Evolutionary conservation across 1,140 invertebrate genomes (phyloP).

Genomic region (Brachionus sp.): DNA sequence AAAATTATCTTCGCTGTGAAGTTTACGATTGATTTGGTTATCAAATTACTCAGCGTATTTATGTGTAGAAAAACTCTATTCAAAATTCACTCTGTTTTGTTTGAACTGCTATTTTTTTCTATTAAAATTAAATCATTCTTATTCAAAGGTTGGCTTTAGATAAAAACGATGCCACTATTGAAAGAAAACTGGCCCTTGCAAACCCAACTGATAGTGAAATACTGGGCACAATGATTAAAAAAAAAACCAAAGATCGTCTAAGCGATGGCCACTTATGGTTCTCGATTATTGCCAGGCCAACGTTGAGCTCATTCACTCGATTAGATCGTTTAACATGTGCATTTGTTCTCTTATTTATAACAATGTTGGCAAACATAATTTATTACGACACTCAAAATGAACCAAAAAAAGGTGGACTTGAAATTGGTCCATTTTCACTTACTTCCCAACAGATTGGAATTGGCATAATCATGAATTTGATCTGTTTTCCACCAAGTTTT

Average conservation of each 20-base stretch:
- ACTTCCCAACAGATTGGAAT: slow-evolving; percentile 57
- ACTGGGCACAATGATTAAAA: background rate
- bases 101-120: background rate
- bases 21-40: too few species aligned
- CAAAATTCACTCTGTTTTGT: too few species aligned
- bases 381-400: slow-evolving; percentile 59
- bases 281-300: slow-evolving; percentile 62
- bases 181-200: slow-evolving; percentile 58
- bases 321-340: slow-evolving; percentile 63
- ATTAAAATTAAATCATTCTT: background rate
- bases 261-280: slow-evolving; percentile 65
- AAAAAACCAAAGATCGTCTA: background rate
- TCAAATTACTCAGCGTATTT: too few species aligned
- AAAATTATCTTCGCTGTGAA: too few species aligned
- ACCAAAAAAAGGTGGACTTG: slow-evolving; percentile 51
- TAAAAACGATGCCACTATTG: slow-evolving; percentile 64
- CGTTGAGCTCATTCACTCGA: slow-evolving; percentile 55
- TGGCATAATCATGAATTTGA: slow-evolving; percentile 56
- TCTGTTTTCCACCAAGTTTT: slow-evolving; percentile 63
- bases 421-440: slow-evolving; percentile 61
- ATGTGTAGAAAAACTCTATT: too few species aligned
- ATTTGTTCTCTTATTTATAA: slow-evolving; percentile 62
- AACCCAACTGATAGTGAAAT: background rate
- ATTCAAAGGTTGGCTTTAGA: slow-evolving; percentile 61
- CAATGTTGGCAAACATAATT: slow-evolving; percentile 65